Evolutionary conservation across 2,113 vertebrate species (phyloP).

Genomic region (Oxygymnocypris stewartii): DNA sequence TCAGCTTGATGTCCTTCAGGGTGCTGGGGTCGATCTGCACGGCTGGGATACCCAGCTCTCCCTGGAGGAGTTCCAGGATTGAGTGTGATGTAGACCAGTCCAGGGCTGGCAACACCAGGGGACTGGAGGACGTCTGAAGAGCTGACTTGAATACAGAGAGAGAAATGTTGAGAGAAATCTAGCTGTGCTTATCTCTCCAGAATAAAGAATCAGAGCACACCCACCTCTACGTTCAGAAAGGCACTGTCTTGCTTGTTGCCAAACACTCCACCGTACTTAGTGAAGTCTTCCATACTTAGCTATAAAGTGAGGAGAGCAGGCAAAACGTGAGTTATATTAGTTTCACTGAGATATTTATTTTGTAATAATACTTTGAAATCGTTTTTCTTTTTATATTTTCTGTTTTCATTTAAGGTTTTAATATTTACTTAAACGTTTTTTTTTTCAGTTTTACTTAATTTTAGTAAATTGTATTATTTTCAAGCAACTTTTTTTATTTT

Average conservation of each 20-base stretch:
- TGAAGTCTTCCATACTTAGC: slow-evolving; percentile 90
- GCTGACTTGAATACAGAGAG: slow-evolving; percentile 67
- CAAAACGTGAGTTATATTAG: neutral
- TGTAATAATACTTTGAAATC: no score
- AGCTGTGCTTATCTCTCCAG: neutral
- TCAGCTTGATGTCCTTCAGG: slow-evolving; percentile 76
- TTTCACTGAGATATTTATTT: no score
- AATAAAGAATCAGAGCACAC: slow-evolving; percentile 30
- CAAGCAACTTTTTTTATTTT: no score
- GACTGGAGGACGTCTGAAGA: slow-evolving; percentile 74
- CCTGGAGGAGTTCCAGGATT: slow-evolving; percentile 76
- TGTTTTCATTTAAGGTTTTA: no score
- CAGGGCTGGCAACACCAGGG: slow-evolving; percentile 78
- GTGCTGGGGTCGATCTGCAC: slow-evolving; percentile 76
- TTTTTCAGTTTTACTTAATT: no score
- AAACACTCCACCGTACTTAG: slow-evolving; percentile 83
- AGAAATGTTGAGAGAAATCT: neutral
- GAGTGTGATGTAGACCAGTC: slow-evolving; percentile 77
- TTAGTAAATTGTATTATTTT: no score
- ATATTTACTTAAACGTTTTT: no score
- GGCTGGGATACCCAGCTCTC: slow-evolving; percentile 76
- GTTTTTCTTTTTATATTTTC: no score
- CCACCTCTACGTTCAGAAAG: slow-evolving; percentile 84
- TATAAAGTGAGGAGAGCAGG: slow-evolving; percentile 54
- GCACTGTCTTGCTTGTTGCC: slow-evolving; percentile 84